Base-by-base conservation (phyloP, 2,888 invertebrate species). In the Pecten maximus region DNA sequence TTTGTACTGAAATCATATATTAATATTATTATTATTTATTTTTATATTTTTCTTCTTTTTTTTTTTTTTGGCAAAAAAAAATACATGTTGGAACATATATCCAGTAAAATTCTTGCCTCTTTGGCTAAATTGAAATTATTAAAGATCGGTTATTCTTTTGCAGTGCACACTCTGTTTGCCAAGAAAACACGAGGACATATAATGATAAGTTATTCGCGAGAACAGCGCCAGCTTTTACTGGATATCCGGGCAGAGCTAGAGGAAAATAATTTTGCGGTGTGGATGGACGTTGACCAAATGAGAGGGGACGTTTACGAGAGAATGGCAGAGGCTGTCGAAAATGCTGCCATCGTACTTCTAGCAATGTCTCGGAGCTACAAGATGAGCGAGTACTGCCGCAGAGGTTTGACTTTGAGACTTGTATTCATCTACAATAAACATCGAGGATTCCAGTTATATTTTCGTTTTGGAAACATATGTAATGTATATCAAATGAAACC, bases 281-380 rank as follows among this genome's bases (percentile, higher is more conserved):
- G 90, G 90, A 90, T 90, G 90, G 90, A 90, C 35, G 88, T 90
- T 0, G 90, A 90, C 87, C 88, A 88, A 50, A 90, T 90, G 90
- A 88, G 88, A 3, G 90, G 88, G 15, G 88, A 90, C 40, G 90
- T 90, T 2, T 90, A 89, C 23, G 90, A 90, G 16, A 86, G 90
- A 87, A 90, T 90, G 90, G 90, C 90, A 48, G 90, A 90, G 40
- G 90, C 90, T 87, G 87, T 90, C 39, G 86, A 90, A 87, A 87
- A 88, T 40, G 90, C 90, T 23, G 74, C 90, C 15, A 88, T 90
- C n/a, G 88, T 90, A 40, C 86, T 90, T 19, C 44, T 90, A n/a
- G 74, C 90, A 0, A 90, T 90, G 90, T 90, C 90, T 12, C 50
- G 40, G 16, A 90, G 90, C 40, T 90, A 90, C 50, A 74, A 90